Conservation (phyloP, 2,113 vertebrate species). For the Entomyzon cyanotis region DNA sequence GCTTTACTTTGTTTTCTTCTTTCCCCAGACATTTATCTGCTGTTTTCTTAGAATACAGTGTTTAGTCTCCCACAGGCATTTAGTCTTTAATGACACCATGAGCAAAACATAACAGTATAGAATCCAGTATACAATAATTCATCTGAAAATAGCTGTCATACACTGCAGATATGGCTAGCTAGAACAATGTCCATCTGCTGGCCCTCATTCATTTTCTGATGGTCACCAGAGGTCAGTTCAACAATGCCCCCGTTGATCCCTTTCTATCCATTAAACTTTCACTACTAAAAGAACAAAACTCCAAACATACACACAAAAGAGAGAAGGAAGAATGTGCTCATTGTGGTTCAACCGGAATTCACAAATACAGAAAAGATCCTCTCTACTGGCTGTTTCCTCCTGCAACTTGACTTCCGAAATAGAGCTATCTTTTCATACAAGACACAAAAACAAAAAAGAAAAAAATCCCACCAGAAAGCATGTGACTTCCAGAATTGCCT, state of each 20-base stretch:
- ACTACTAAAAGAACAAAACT: constrained; percentile 48
- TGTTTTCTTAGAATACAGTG: background rate
- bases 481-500: constrained; percentile 68
- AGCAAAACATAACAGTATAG: background rate
- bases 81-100: background rate
- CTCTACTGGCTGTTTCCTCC: constrained; percentile 44
- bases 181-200: background rate
- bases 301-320: constrained; percentile 41
- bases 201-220: background rate
- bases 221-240: constrained; percentile 49
- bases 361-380: constrained; percentile 44
- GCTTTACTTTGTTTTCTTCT: background rate
- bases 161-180: background rate
- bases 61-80: background rate
- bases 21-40: background rate
- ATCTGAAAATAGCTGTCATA: background rate
- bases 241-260: constrained; percentile 21
- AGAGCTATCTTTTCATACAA: constrained; percentile 25
- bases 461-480: constrained; percentile 59
- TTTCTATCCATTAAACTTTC: constrained; percentile 36
- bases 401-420: constrained; percentile 53
- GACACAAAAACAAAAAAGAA: constrained; percentile 32
- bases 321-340: constrained; percentile 47
- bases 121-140: background rate
- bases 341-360: constrained; percentile 59